A percentile compares a stretch with the other conserved stretches of the same genome.
phyloP scores from a whole-genome alignment of 2,888 invertebrate genomes.

The Apodemia duryi region DNA sequence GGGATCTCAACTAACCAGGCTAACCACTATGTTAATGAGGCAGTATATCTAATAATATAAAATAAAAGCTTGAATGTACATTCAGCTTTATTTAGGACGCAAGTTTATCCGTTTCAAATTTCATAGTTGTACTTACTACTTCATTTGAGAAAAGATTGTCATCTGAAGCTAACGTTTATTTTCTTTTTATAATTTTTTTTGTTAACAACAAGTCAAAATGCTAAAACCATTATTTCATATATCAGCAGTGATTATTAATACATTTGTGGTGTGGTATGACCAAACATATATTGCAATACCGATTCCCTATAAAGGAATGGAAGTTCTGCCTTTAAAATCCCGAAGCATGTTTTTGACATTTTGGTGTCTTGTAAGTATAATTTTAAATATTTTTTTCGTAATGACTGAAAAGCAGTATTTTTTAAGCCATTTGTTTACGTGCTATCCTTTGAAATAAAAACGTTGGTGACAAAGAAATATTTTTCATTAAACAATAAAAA shows the following conservation, averaged over 20 bases:
- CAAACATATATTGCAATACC: conserved; percentile 52
- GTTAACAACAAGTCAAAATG: conserved; percentile 31
- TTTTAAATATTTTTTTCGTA: neutral
- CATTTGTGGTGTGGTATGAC: conserved; percentile 54
- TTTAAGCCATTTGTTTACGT: too few species aligned
- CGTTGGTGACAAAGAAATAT: too few species aligned
- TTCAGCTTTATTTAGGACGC: neutral
- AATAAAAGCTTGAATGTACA: neutral
- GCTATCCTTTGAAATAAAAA: too few species aligned
- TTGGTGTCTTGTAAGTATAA: conserved; percentile 54
- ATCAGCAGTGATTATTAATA: conserved; percentile 42
- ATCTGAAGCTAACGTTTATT: conserved; percentile 17
- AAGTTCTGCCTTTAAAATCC: conserved; percentile 47
- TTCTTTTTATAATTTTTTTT: neutral
- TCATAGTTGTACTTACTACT: neutral
- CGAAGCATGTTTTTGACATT: conserved; percentile 53
- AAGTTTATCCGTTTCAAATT: neutral
- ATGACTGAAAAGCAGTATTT: neutral
- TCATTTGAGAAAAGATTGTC: conserved; percentile 12
- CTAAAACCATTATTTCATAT: conserved; percentile 47
- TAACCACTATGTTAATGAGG: too few species aligned
- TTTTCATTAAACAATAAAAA: too few species aligned
- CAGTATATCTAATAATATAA: neutral
- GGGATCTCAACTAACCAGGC: too few species aligned
- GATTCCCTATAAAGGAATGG: conserved; percentile 41